Evolutionary conservation across 1,140 invertebrate genomes (phyloP).

Genomic region (Brachionus sp.): DNA sequence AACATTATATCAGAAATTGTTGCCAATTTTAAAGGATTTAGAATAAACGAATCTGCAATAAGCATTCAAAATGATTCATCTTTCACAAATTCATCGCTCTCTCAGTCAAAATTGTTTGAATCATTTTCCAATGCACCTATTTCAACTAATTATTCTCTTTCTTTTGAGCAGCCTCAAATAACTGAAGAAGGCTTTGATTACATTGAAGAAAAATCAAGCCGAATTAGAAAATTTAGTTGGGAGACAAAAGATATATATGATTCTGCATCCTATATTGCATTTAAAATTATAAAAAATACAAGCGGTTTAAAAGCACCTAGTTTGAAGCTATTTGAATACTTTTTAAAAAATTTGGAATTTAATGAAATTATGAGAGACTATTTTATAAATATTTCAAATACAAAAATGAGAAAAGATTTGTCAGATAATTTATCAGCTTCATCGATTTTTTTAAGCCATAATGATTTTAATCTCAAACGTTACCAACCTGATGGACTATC

Average conservation of each 20-base stretch:
- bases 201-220: neutral
- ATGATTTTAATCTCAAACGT: neutral
- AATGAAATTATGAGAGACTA: neutral
- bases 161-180: neutral
- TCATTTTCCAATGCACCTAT: neutral
- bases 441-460: conserved; percentile 23
- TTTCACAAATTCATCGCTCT: neutral
- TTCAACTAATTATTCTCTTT: neutral
- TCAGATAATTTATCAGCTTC: neutral
- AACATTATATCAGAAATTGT: neutral
- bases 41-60: neutral
- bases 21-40: neutral
- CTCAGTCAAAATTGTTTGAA: neutral
- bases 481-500: neutral
- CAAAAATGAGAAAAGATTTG: neutral
- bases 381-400: neutral
- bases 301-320: neutral
- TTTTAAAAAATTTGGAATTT: conserved; percentile 6
- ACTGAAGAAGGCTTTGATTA: conserved; percentile 20
- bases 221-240: conserved; percentile 13
- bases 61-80: neutral
- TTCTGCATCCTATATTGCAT: neutral
- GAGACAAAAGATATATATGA: neutral
- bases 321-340: neutral
- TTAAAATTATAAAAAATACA: neutral